A percentile compares a stretch with the other conserved stretches of the same genome.
These are phyloP conservation scores for Leontocebus nigricollis DNA, from an alignment of 2,797 vertebrate species.

Conservation along the genomic window DNA sequence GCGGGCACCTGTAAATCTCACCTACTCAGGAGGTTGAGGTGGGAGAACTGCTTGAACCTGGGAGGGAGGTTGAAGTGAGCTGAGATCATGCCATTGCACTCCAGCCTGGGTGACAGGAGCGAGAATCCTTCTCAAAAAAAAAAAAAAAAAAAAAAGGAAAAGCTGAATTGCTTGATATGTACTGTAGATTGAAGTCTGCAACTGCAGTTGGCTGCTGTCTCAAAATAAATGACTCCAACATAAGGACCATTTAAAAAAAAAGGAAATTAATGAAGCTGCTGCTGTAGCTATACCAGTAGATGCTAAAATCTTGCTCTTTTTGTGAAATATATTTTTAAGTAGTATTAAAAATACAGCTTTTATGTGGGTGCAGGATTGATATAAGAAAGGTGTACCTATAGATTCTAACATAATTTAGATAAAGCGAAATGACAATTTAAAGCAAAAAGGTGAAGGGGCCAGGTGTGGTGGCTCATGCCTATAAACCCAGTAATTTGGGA, in stretches of 20 bases:
- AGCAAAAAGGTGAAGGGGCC: background rate
- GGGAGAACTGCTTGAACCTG: background rate
- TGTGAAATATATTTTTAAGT: background rate
- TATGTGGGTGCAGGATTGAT: background rate
- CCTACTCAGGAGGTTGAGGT: background rate
- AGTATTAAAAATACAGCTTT: background rate
- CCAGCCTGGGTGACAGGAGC: background rate
- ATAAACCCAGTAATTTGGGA: background rate
- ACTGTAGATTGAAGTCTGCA: background rate
- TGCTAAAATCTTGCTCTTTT: background rate
- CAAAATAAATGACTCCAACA: background rate
- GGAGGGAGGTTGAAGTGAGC: background rate
- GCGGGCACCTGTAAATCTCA: background rate
- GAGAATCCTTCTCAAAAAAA: background rate
- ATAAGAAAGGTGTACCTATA: background rate
- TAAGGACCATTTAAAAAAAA: background rate
- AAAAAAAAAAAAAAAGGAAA: too few species aligned
- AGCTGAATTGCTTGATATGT: background rate
- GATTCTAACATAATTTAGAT: background rate
- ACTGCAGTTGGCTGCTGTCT: background rate
- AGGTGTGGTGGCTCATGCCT: background rate
- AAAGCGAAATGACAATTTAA: background rate
- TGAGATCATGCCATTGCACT: background rate
- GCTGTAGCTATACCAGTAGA: background rate
- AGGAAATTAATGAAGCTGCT: background rate